Evolutionary conservation across 2,888 invertebrate species (phyloP).

Genomic region (Coelinius sp.): DNA sequence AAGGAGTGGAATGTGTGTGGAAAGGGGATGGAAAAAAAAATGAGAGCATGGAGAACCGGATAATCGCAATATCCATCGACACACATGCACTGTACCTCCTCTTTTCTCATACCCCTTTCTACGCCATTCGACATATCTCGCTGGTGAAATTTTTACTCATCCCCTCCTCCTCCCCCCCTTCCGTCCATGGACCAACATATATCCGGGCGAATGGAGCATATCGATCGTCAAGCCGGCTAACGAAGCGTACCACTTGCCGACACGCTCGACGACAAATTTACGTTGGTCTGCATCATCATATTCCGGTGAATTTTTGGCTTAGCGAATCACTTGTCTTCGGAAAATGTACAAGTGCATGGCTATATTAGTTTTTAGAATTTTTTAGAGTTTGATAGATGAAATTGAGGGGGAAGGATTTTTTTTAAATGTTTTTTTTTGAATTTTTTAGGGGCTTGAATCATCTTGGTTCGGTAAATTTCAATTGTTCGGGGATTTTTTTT

Average conservation of each 20-base stretch:
- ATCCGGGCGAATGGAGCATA: conserved; percentile 35
- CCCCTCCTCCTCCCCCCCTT: not conserved
- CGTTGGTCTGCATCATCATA: conserved; percentile 31
- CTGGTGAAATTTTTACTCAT: conserved; percentile 26
- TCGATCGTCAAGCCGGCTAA: conserved; percentile 36
- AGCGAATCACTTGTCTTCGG: not conserved
- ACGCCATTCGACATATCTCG: conserved; percentile 26
- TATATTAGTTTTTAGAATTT: not conserved
- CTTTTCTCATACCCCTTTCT: conserved; percentile 13
- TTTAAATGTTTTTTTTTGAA: too few relatives aligned
- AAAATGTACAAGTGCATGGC: not conserved
- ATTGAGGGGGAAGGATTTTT: not conserved
- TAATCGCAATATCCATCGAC: conserved; percentile 41
- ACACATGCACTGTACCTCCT: conserved; percentile 21
- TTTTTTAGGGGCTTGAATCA: too few relatives aligned
- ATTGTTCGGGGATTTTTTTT: too few relatives aligned
- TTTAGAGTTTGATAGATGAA: not conserved
- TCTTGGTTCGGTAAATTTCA: too few relatives aligned
- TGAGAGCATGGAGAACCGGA: conserved; percentile 30
- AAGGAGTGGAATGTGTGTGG: conserved; percentile 13
- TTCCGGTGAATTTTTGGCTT: not conserved
- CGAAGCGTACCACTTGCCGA: conserved; percentile 33
- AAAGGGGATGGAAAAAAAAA: conserved; percentile 8
- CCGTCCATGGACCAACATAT: conserved; percentile 14
- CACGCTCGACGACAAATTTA: conserved; percentile 37